A percentile compares a stretch with the other conserved stretches of the same genome.
Evolutionary conservation across 2,113 vertebrate species (phyloP).

Genomic region (Columba livia): DNA sequence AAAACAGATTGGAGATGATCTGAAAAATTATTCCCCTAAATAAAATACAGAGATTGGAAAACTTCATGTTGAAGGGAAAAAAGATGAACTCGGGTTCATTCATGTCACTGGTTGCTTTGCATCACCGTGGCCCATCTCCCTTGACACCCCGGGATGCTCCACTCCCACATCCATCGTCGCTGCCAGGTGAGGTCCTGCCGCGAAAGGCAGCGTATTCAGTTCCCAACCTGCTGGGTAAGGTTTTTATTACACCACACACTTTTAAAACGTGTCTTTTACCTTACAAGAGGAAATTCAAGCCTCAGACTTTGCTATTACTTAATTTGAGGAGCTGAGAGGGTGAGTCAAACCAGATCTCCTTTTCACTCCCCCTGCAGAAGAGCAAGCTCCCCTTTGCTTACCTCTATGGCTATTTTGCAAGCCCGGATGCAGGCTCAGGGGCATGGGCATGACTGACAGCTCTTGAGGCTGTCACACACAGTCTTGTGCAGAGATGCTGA

Average conservation of each 20-base stretch:
- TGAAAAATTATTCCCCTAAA: neutral
- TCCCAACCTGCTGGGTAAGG: neutral
- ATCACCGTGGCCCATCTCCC: rapidly evolving
- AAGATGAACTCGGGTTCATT: neutral
- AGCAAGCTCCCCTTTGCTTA: neutral
- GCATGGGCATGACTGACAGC: neutral
- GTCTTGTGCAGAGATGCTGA: neutral
- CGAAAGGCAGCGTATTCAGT: neutral
- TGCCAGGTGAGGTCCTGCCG: neutral
- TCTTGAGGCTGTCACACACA: neutral
- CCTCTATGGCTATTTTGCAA: neutral
- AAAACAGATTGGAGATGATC: neutral
- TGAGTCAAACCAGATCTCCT: neutral
- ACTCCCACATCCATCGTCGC: rapidly evolving
- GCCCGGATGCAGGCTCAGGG: neutral
- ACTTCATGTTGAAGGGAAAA: neutral
- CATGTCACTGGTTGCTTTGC: neutral
- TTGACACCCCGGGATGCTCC: rapidly evolving
- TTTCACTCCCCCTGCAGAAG: neutral
- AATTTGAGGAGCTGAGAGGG: neutral
- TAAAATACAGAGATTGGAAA: neutral
- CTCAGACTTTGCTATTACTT: neutral
- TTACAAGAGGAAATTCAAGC: neutral
- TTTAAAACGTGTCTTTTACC: neutral
- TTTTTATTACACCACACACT: neutral